Evolutionary conservation across 2,113 vertebrate species (phyloP).

Genomic region (Heterotis niloticus): DNA sequence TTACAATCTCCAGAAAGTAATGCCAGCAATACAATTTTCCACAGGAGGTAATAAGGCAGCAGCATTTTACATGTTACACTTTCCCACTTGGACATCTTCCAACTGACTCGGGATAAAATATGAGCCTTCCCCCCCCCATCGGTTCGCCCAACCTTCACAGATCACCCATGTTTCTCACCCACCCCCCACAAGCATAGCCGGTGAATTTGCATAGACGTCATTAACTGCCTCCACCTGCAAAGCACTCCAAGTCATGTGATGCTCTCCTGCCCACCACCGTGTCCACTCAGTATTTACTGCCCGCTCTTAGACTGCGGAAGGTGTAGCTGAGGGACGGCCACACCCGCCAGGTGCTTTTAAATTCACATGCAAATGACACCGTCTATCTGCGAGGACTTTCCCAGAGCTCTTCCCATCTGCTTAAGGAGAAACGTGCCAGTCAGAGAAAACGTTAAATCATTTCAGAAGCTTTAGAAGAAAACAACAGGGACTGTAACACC

Average conservation of each 20-base stretch:
- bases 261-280: not conserved
- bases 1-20: not conserved
- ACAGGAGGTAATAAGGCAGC: too few relatives aligned
- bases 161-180: not conserved
- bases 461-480: too few relatives aligned
- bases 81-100: not conserved
- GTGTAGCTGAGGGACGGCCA: too few relatives aligned
- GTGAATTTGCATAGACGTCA: not conserved
- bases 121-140: not conserved
- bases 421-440: too few relatives aligned
- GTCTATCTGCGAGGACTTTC: too few relatives aligned
- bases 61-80: not conserved
- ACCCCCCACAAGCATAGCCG: not conserved
- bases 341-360: too few relatives aligned
- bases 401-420: too few relatives aligned
- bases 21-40: not conserved
- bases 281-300: not conserved
- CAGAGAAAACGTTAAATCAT: too few relatives aligned
- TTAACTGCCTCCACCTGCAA: not conserved
- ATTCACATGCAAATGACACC: too few relatives aligned
- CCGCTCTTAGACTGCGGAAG: not conserved
- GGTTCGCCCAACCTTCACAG: not conserved
- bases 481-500: too few relatives aligned
- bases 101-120: not conserved
- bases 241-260: not conserved